Percentiles rank a stretch among this genome's conserved stretches.
phyloP scores from a whole-genome alignment of 1,140 invertebrate genomes.

The Papilio dardanus region DNA sequence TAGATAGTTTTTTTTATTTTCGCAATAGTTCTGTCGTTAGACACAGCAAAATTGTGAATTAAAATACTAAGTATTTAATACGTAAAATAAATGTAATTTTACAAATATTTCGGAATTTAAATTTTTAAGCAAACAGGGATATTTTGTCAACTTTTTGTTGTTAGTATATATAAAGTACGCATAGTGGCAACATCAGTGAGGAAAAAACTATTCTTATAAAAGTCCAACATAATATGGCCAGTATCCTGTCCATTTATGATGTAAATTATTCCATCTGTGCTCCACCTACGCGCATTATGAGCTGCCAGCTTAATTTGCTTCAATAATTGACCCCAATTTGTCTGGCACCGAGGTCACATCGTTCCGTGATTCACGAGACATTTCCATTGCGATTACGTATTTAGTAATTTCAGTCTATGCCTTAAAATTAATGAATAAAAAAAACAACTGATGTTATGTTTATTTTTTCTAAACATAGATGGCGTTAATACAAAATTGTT shows the following conservation, averaged over 20 bases:
- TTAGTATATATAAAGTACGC: too few relatives aligned
- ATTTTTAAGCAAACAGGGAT: too few relatives aligned
- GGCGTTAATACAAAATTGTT: background rate
- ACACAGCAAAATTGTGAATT: too few relatives aligned
- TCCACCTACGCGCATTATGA: slow-evolving; percentile 59
- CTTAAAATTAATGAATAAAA: slow-evolving; percentile 18
- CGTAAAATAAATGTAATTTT: too few relatives aligned
- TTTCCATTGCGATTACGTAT: slow-evolving; percentile 33
- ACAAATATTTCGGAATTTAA: too few relatives aligned
- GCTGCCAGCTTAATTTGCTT: slow-evolving; percentile 65
- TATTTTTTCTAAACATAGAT: background rate
- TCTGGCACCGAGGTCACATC: slow-evolving; percentile 52
- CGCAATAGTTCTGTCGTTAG: too few relatives aligned
- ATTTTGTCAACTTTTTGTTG: too few relatives aligned
- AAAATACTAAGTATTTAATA: too few relatives aligned
- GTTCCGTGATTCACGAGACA: slow-evolving; percentile 58
- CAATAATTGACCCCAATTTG: slow-evolving; percentile 71
- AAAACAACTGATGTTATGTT: background rate
- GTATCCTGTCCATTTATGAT: slow-evolving; percentile 9
- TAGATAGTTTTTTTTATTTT: too few relatives aligned
- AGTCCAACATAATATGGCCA: background rate
- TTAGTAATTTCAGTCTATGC: slow-evolving; percentile 51
- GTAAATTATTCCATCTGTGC: slow-evolving; percentile 51
- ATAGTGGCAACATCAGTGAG: too few relatives aligned
- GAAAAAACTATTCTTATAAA: background rate